Evolutionary conservation across 2,888 invertebrate species (phyloP), one percentile per base, ranked within the genome.

Genomic region (Coenonympha glycerion): DNA sequence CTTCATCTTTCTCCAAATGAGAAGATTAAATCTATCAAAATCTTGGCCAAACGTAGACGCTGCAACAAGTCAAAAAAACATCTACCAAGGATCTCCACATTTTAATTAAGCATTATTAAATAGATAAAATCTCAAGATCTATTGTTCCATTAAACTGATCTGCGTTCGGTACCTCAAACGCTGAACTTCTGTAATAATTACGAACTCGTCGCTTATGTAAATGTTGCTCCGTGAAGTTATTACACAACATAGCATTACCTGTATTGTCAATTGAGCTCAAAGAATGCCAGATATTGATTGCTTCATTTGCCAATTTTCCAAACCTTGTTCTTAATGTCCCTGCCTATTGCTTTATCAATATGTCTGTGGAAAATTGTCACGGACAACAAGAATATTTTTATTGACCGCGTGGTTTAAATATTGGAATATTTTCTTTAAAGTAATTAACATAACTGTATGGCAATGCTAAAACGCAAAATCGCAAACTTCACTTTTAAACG

Each of bases 201-300:
- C 34, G 3, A 37, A 21, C 21, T 21, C 21, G 21, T 37, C 16
- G 24, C 9, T 40, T 40, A 40, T 40, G 26, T 40, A 40, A 40
- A 40, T 15, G 15, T 16, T 33, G 31, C 44, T 13, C 22, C 19
- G 44, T 21, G 30, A 44, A 31, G 31, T 22, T 9, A 33, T 49
- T 42, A 41, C 28, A 34, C 19, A 44, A 49, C 15, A 11, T 19
- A 41, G 34, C 19, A 34, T 36, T 40, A 48, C 26, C 49, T 15
- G 42, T 44, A 49, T 49, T 49, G 36, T 49, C 42, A 22, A 42
- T 16, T 49, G 28, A 19, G 36, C 15, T 36, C 37, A 34, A 42
- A 42, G 21, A 42, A 49, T 44, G 36, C 37, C 49, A 41, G 42
- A 28, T 15, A 21, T 41, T 48, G 34, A 24, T 42, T 42, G 19